Conservation (phyloP, 2,888 invertebrate species). For the Saturnia pavonia region DNA sequence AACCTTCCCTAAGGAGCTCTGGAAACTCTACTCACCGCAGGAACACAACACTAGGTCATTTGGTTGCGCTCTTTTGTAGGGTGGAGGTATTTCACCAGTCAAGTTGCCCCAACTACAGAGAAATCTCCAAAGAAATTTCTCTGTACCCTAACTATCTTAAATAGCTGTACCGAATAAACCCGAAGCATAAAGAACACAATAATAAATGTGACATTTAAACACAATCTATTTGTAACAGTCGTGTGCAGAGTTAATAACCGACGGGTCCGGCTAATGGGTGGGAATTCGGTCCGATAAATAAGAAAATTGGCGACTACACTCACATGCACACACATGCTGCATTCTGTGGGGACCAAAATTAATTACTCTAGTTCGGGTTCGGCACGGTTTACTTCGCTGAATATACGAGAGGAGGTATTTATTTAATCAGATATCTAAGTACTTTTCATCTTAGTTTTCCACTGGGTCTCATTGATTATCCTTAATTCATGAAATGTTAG, state of each 20-base stretch:
- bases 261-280: slow-evolving; percentile 57
- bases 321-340: slow-evolving; percentile 54
- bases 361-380: slow-evolving; percentile 43
- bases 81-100: too few species aligned
- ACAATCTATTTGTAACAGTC: slow-evolving; percentile 51
- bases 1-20: too few species aligned
- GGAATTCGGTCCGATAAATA: slow-evolving; percentile 70
- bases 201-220: slow-evolving; percentile 37
- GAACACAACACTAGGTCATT: too few species aligned
- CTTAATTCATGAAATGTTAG: not conserved
- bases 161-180: not conserved
- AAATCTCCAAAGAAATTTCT: too few species aligned
- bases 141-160: too few species aligned
- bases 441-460: slow-evolving; percentile 17
- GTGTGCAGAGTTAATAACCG: slow-evolving; percentile 55
- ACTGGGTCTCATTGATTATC: not conserved
- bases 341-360: slow-evolving; percentile 51
- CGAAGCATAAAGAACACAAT: not conserved
- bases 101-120: too few species aligned
- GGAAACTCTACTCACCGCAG: too few species aligned
- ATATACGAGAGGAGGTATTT: slow-evolving; percentile 35
- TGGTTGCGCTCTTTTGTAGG: too few species aligned
- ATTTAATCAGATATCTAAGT: slow-evolving; percentile 32
- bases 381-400: slow-evolving; percentile 41
- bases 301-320: slow-evolving; percentile 63